Percentiles rank a stretch among this genome's conserved stretches.
Evolutionary conservation across 2,888 invertebrate genomes (phyloP).

Genomic region (Scaeva pyrastri): DNA sequence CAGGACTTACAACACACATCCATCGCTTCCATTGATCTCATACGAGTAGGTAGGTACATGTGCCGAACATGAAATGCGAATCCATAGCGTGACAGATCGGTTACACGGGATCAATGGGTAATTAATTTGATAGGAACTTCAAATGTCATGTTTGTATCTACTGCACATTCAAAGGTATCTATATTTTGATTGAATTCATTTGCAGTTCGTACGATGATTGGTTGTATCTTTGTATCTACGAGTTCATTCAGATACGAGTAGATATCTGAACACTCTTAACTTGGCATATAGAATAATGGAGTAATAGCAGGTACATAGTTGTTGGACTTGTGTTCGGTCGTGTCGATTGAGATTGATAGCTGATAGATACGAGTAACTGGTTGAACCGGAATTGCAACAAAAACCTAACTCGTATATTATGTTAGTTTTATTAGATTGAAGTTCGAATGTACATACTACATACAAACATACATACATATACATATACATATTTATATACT

Average conservation of each 20-base stretch:
- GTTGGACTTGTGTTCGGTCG: constrained; percentile 14
- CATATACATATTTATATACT: too few species aligned
- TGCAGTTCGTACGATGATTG: neutral
- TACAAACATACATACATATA: too few species aligned
- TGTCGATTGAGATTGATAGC: constrained; percentile 33
- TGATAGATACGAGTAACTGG: constrained; percentile 42
- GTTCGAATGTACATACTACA: constrained; percentile 13
- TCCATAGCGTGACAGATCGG: constrained; percentile 69
- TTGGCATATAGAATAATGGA: constrained; percentile 7
- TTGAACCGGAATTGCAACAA: constrained; percentile 62
- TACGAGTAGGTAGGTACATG: constrained; percentile 36
- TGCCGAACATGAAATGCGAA: constrained; percentile 54
- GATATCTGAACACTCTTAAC: constrained; percentile 44
- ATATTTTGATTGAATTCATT: constrained; percentile 54
- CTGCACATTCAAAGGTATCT: too few species aligned
- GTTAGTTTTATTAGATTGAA: constrained; percentile 26
- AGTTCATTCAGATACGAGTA: constrained; percentile 39
- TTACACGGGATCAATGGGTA: constrained; percentile 64
- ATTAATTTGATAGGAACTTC: constrained; percentile 59
- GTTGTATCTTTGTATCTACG: neutral
- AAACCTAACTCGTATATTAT: constrained; percentile 6
- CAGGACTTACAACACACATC: neutral
- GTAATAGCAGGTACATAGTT: constrained; percentile 4
- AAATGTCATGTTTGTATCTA: constrained; percentile 69
- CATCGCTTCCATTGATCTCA: constrained; percentile 3